A percentile compares a stretch with the other conserved stretches of the same genome.
Conservation (phyloP, 2,113 vertebrate species). For the Ibidorhyncha struthersii region DNA sequence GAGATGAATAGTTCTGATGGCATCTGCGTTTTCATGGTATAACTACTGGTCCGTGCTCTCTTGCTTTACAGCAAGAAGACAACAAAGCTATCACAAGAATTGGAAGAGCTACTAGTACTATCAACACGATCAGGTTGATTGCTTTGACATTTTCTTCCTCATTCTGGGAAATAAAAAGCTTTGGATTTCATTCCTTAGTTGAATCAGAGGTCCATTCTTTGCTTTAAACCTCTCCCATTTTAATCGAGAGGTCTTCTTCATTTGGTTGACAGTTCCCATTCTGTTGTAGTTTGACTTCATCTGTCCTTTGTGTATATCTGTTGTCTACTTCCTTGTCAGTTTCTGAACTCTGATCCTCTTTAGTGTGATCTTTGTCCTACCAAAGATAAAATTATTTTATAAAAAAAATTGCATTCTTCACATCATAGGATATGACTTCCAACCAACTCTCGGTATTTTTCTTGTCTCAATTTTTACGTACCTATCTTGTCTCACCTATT, state of each 20-base stretch:
- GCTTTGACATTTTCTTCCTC: slow-evolving; percentile 65
- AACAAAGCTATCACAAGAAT: slow-evolving; percentile 57
- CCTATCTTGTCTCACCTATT: background rate
- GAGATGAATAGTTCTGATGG: slow-evolving; percentile 55
- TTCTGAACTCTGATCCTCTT: slow-evolving; percentile 71
- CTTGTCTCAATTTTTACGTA: background rate
- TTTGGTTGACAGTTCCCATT: slow-evolving; percentile 87
- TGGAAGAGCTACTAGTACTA: slow-evolving; percentile 53
- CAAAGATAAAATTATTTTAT: slow-evolving; percentile 43
- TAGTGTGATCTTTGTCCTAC: slow-evolving; percentile 75
- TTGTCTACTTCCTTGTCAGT: slow-evolving; percentile 75
- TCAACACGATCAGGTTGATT: slow-evolving; percentile 29
- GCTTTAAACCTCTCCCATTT: slow-evolving; percentile 71
- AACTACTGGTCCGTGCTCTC: slow-evolving; percentile 52
- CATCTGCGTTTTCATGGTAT: slow-evolving; percentile 54
- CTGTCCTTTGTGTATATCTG: slow-evolving; percentile 72
- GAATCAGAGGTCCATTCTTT: background rate
- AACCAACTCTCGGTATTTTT: background rate
- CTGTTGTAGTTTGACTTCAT: slow-evolving; percentile 76
- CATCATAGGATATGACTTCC: background rate
- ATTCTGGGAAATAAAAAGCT: slow-evolving; percentile 63
- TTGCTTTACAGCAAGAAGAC: slow-evolving; percentile 66
- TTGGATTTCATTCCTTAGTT: slow-evolving; percentile 62
- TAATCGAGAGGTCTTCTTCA: slow-evolving; percentile 73
- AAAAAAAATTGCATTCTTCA: background rate